These are phyloP conservation scores for Trypoxylon attenuatum DNA, from an alignment of 2,888 invertebrate species.

Conservation along the genomic window DNA sequence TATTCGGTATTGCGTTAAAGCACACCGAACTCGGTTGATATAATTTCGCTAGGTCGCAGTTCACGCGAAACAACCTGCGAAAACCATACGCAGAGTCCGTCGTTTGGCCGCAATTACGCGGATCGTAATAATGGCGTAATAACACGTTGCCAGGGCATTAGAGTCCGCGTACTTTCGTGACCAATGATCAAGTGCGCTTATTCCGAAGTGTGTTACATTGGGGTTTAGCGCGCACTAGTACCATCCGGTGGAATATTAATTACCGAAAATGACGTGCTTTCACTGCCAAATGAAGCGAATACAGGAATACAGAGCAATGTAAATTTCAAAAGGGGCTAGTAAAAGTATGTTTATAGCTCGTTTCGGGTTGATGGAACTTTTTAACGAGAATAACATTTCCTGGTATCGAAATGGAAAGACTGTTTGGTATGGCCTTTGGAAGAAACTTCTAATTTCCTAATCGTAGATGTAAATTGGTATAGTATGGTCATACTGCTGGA, in stretches of 20 bases:
- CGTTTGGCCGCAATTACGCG: constrained; percentile 33
- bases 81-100: constrained; percentile 3
- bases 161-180: constrained; percentile 43
- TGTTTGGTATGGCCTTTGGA: constrained; percentile 6
- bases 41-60: constrained; percentile 40
- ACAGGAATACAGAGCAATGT: constrained; percentile 1
- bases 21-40: constrained; percentile 37
- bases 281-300: constrained; percentile 17
- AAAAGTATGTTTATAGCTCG: not conserved
- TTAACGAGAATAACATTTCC: constrained; percentile 17
- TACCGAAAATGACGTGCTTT: constrained; percentile 22
- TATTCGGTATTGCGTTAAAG: constrained; percentile 1
- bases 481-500: constrained; percentile 41
- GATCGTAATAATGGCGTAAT: constrained; percentile 43
- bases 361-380: not conserved
- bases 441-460: constrained; percentile 55
- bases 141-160: constrained; percentile 37
- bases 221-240: constrained; percentile 27
- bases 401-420: constrained; percentile 1
- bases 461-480: constrained; percentile 44
- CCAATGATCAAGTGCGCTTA: constrained; percentile 29
- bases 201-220: constrained; percentile 19
- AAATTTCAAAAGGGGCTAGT: constrained; percentile 1
- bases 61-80: constrained; percentile 18
- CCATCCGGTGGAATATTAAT: constrained; percentile 31